phyloP scores from a whole-genome alignment of 1,140 invertebrate species.

The Aphis craccivora region DNA sequence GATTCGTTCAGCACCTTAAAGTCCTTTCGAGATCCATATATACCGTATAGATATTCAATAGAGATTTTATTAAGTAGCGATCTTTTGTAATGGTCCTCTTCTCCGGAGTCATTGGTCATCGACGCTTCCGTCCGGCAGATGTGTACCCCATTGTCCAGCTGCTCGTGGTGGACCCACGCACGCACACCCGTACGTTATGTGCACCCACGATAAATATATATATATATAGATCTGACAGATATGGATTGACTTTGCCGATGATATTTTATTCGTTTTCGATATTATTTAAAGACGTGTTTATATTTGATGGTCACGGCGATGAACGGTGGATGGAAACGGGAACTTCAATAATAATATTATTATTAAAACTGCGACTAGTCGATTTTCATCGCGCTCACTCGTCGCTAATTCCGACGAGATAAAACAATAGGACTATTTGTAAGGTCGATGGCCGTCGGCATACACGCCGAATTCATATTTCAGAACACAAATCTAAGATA shows the following conservation, averaged over 20 bases:
- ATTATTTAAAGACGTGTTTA: neutral
- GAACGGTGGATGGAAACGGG: neutral
- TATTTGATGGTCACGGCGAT: neutral
- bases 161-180: slow-evolving; percentile 3
- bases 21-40: neutral
- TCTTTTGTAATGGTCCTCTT: slow-evolving; percentile 41
- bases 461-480: neutral
- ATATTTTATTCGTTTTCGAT: neutral
- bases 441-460: neutral
- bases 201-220: slow-evolving; percentile 10
- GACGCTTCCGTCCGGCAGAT: slow-evolving; percentile 58
- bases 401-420: neutral
- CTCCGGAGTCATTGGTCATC: slow-evolving; percentile 48
- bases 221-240: neutral
- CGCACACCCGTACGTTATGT: neutral
- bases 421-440: slow-evolving; percentile 22
- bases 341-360: neutral
- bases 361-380: neutral
- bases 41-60: slow-evolving; percentile 42
- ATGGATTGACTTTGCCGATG: neutral
- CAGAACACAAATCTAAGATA: slow-evolving; percentile 14
- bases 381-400: neutral
- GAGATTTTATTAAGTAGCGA: slow-evolving; percentile 57
- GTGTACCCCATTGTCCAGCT: slow-evolving; percentile 35
- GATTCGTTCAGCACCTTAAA: slow-evolving; percentile 55